phyloP scores from a whole-genome alignment of 2,113 vertebrate genomes.

The Psilopogon haemacephalus region DNA sequence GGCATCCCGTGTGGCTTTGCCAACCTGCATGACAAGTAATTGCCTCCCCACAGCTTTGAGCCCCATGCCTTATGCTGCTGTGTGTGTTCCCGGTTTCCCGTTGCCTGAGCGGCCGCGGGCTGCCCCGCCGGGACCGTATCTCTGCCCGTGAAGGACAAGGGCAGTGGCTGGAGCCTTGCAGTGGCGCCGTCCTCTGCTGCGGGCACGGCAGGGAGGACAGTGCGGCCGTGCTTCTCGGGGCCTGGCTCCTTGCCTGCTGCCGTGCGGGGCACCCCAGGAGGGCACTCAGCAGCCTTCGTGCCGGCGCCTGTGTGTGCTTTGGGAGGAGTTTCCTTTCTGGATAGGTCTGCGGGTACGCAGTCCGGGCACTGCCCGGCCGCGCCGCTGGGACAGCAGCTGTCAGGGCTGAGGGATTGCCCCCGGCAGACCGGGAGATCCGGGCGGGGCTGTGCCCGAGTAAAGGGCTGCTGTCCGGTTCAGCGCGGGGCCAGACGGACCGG shows the following conservation, averaged over 20 bases:
- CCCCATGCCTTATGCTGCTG: background rate
- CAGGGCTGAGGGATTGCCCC: no score
- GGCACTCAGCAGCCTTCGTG: background rate
- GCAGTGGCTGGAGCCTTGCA: background rate
- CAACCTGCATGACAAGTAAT: background rate
- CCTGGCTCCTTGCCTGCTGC: accelerated
- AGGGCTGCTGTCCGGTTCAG: background rate
- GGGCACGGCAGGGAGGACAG: no score
- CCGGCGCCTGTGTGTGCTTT: slow-evolving; percentile 13
- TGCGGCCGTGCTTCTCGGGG: accelerated
- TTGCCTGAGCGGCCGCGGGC: background rate
- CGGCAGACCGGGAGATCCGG: background rate
- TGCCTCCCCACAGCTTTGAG: accelerated
- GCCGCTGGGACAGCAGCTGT: no score
- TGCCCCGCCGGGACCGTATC: accelerated
- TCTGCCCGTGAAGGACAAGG: background rate
- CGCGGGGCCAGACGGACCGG: background rate
- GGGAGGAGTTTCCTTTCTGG: slow-evolving; percentile 3
- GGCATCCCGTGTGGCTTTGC: background rate
- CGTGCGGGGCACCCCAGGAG: background rate
- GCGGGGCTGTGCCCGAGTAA: background rate
- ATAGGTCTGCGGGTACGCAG: background rate
- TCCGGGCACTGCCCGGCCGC: background rate
- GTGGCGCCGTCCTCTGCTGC: background rate
- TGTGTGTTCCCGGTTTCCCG: accelerated